phyloP scores from a whole-genome alignment of 2,797 vertebrate species.

The Cirrhinus mrigala region DNA sequence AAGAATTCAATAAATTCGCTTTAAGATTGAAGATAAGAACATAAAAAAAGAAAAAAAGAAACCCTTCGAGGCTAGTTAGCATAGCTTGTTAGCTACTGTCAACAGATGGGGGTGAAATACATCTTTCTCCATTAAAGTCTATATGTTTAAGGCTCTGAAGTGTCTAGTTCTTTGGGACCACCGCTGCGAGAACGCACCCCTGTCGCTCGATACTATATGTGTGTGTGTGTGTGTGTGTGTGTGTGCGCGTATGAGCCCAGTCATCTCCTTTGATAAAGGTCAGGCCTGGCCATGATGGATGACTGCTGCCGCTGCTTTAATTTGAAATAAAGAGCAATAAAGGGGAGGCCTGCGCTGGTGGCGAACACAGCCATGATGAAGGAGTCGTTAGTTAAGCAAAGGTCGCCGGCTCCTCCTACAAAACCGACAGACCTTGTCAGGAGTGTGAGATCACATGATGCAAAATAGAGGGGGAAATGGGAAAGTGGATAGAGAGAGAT shows the following conservation, averaged over 20 bases:
- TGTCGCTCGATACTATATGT: conserved; percentile 10
- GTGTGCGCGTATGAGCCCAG: conserved; percentile 64
- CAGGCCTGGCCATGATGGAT: conserved; percentile 78
- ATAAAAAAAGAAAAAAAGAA: neutral
- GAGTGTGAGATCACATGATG: conserved; percentile 63
- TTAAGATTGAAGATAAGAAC: neutral
- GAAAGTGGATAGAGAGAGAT: neutral
- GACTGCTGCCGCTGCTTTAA: conserved; percentile 77
- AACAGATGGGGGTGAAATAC: neutral
- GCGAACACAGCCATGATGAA: conserved; percentile 74
- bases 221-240: conserved; percentile 20
- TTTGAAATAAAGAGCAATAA: conserved; percentile 84
- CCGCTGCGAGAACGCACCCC: conserved; percentile 2
- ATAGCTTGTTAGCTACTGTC: neutral
- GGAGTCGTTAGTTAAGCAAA: conserved; percentile 85
- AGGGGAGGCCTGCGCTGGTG: conserved; percentile 67
- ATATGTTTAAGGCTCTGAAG: neutral
- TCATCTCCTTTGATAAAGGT: conserved; percentile 82
- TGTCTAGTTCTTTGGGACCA: conserved; percentile 31
- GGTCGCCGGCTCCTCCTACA: conserved; percentile 82
- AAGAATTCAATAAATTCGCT: neutral
- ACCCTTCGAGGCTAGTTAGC: neutral
- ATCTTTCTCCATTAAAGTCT: neutral
- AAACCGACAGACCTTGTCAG: conserved; percentile 75
- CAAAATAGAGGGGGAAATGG: conserved; percentile 71